Base-by-base conservation (phyloP, 2,888 invertebrate species). In the Dynastes maya region DNA sequence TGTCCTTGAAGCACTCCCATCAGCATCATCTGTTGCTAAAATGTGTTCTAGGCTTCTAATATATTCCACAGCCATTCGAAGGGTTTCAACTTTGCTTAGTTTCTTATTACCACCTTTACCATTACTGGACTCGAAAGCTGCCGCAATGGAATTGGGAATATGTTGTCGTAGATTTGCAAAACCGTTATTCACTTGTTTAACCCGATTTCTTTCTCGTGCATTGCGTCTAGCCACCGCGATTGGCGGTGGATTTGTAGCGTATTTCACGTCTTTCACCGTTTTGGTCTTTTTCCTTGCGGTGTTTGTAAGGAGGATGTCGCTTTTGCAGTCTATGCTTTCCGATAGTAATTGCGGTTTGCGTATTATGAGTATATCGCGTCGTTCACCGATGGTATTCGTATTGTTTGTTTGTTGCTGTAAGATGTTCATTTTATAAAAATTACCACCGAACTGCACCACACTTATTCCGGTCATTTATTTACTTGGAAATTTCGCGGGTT, bases 101-200 rank as follows among this genome's bases (percentile, higher is more conserved):
- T 96, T 96, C 85, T 96, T 96, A 83, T 92, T 92, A 0, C 91
- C 90, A 32, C 94, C 93, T 81, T 93, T 89, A 22, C 93, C 93
- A 61, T 91, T 92, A 78, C 93, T 93, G 5, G 92, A 86, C 80
- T 89, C 94, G 80, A 93, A 94, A 0, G 92, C 92, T 74, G 93
- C 90, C 0, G 95, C 95, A 0, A 95, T 94, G 86, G 95, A 94
- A 76, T 93, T 94, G 0, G 97, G 97, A 82, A 97, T 96, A 86
- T 96, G 96, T 84, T 95, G 94, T 27, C 97, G 91, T 1, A 97
- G 89, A n/a, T 95, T 94, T 0, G 96, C 95, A 87, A 97, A 97
- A 22, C 97, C 97, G 85, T 96, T 95, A 89, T 97, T 97, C 37
- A 97, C 96, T 91, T 97, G 96, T 83, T 97, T 96, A 9, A 97